A percentile compares a stretch with the other conserved stretches of the same genome.
Conservation (phyloP, 2,888 invertebrate genomes). For the Lutraria lutraria region DNA sequence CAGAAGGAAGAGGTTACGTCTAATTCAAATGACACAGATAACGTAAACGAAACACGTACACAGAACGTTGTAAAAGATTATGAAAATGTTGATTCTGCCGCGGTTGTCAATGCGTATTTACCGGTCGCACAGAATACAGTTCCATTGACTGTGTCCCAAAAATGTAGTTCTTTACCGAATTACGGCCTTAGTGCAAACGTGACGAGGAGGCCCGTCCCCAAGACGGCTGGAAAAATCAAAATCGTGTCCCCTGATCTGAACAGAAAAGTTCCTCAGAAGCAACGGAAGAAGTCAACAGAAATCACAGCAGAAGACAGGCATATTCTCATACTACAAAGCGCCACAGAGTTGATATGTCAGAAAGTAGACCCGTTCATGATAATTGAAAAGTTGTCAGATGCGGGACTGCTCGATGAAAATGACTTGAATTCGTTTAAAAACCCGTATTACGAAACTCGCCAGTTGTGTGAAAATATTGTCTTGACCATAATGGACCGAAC, state of each 20-base stretch:
- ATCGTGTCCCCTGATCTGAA: slow-evolving; percentile 78
- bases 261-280: slow-evolving; percentile 69
- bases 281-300: slow-evolving; percentile 75
- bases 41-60: neutral
- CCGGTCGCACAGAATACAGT: neutral
- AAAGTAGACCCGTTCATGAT: slow-evolving; percentile 79
- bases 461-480: slow-evolving; percentile 80
- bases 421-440: slow-evolving; percentile 78
- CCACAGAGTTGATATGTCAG: slow-evolving; percentile 80
- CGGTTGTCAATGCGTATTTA: slow-evolving; percentile 20
- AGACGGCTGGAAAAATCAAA: slow-evolving; percentile 72
- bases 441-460: slow-evolving; percentile 76
- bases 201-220: slow-evolving; percentile 35
- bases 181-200: slow-evolving; percentile 34
- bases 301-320: slow-evolving; percentile 76
- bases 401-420: slow-evolving; percentile 73
- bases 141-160: slow-evolving; percentile 22
- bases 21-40: neutral
- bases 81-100: slow-evolving; percentile 34
- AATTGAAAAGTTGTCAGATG: slow-evolving; percentile 74
- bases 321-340: slow-evolving; percentile 78
- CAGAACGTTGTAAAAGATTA: slow-evolving; percentile 24
- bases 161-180: slow-evolving; percentile 44
- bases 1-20: slow-evolving; percentile 1
- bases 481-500: slow-evolving; percentile 75